phyloP scores from a whole-genome alignment of 2,888 invertebrate species.

The Octonoba sinensis region DNA sequence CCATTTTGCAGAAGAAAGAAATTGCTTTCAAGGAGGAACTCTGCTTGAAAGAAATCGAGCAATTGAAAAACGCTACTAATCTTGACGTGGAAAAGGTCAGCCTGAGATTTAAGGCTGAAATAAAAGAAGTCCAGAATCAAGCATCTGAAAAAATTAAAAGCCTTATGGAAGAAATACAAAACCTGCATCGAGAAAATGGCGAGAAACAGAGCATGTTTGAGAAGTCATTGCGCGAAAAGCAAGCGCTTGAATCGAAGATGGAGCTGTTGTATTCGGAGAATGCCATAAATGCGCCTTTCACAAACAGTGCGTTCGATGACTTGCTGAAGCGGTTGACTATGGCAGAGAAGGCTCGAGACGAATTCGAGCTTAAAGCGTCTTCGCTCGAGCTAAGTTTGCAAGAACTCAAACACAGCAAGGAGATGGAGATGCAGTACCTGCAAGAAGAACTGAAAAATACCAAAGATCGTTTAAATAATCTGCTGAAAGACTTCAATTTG shows the following conservation, averaged over 20 bases:
- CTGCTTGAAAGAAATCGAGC: slow-evolving; percentile 36
- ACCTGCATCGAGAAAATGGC: slow-evolving; percentile 28
- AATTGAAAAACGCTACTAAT: slow-evolving; percentile 13
- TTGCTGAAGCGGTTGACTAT: slow-evolving; percentile 24
- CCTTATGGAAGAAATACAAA: slow-evolving; percentile 36
- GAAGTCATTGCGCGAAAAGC: slow-evolving; percentile 27
- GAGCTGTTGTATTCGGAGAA: slow-evolving; percentile 28
- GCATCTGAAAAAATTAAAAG: neutral
- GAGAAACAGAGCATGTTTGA: slow-evolving; percentile 46
- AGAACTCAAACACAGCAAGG: slow-evolving; percentile 19
- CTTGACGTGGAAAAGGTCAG: slow-evolving; percentile 24
- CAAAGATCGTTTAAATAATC: slow-evolving; percentile 7
- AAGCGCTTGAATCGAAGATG: slow-evolving; percentile 43
- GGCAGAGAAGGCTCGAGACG: slow-evolving; percentile 34
- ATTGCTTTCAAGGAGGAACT: slow-evolving; percentile 43
- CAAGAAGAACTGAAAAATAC: slow-evolving; percentile 17
- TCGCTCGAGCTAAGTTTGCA: slow-evolving; percentile 10
- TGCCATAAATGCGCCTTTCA: slow-evolving; percentile 1
- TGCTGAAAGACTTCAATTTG: slow-evolving; percentile 31
- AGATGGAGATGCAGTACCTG: slow-evolving; percentile 17
- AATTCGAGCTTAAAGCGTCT: slow-evolving; percentile 19
- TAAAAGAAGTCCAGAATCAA: slow-evolving; percentile 29
- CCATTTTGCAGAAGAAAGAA: slow-evolving; percentile 40
- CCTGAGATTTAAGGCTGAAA: slow-evolving; percentile 22
- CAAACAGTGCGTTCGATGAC: slow-evolving; percentile 33